These are phyloP conservation scores for Smithornis capensis DNA, from an alignment of 2,113 vertebrate species.

Conservation along the genomic window DNA sequence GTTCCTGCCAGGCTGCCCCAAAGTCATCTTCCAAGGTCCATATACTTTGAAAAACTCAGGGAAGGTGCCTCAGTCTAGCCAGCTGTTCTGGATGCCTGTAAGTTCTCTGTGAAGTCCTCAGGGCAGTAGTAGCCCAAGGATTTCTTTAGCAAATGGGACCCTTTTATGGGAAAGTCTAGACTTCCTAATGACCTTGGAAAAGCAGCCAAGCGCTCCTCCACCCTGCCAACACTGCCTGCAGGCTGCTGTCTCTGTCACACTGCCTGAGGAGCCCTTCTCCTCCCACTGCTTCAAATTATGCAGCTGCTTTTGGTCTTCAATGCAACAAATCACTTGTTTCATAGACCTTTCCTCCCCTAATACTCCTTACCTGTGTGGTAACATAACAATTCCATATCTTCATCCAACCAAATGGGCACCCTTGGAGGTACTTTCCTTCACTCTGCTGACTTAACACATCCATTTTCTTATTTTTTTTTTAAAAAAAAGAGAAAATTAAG, in stretches of 20 bases:
- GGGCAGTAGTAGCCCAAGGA: slow-evolving; percentile 8
- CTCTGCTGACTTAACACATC: background rate
- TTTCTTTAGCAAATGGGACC: slow-evolving; percentile 19
- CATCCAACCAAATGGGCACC: background rate
- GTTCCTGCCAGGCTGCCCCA: background rate
- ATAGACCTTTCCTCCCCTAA: background rate
- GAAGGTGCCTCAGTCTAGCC: background rate
- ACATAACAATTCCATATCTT: background rate
- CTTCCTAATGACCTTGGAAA: slow-evolving; percentile 44
- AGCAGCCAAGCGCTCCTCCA: slow-evolving; percentile 36
- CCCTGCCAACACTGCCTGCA: background rate
- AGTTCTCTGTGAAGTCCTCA: background rate
- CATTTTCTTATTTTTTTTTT: background rate
- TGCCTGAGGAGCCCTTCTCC: slow-evolving; percentile 10
- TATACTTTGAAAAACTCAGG: background rate
- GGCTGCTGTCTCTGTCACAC: slow-evolving; percentile 27
- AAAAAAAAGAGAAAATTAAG: background rate
- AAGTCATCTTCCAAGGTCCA: background rate
- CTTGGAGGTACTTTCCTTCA: background rate
- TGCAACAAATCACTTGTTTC: background rate
- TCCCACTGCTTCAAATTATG: background rate
- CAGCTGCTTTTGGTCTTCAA: background rate
- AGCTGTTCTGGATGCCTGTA: background rate
- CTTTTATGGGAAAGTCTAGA: slow-evolving; percentile 56
- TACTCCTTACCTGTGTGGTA: background rate